Evolutionary conservation across 2,888 invertebrate species (phyloP), one percentile per base, ranked within the genome.

Genomic region (Rhagium mordax): DNA sequence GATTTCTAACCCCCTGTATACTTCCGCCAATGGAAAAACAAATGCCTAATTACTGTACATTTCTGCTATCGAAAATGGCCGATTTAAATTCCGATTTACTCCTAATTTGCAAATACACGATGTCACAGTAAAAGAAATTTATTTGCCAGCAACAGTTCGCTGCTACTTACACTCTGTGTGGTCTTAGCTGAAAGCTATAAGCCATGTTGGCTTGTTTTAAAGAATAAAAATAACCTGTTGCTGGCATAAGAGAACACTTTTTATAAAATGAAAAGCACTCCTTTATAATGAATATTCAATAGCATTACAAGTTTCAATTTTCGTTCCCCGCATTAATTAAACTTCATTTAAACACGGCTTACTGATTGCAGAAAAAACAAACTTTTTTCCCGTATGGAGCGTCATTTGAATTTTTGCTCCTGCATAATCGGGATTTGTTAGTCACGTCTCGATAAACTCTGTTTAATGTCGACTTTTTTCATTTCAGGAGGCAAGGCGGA

Each of bases 31-130:
- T n/a, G n/a, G n/a, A n/a, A 29, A 29, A 29, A 29, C 29, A 29
- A 55, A 55, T 20, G n/a, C n/a, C n/a, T 55, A 55, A 55, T 55
- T 13, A 24, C 24, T 24, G 55, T 55, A 20, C 24, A n/a, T n/a
- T 55, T 55, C 24, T 21, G 1, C 24, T 21, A 24, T 55, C 55
- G 55, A 20, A 59, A 68, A 49, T 24, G 59, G 70, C 68, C 53
- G 73, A 49, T 65, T 73, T 65, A 64, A 55, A 72, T 47, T 49
- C 65, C 61, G 60, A 67, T 67, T 65, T 62, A 65, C 21, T 70
- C 49, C 73, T 75, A 78, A 75, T 77, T 75, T 75, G 77, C 75
- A 74, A 74, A 67, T 69, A 65, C 70, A 70, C 70, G 68, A 60
- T 70, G 76, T 76, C 68, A 67, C 72, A 72, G 71, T 53, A 57